phyloP scores from a whole-genome alignment of 2,888 invertebrate genomes.

The Stenoptilia bipunctidactyla region DNA sequence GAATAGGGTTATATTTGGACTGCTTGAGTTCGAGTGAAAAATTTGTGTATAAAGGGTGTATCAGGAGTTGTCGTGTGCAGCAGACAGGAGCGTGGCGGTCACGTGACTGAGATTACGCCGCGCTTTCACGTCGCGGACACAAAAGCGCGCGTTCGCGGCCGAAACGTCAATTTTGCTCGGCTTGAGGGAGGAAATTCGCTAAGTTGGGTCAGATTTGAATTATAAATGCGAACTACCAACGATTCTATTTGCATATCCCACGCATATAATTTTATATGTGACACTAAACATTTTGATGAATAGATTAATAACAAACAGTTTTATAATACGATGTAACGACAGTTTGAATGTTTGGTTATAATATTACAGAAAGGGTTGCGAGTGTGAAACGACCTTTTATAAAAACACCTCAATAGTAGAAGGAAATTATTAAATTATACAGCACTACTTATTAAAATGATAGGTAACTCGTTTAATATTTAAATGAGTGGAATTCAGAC shows the following conservation, averaged over 20 bases:
- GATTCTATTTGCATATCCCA: slow-evolving; percentile 67
- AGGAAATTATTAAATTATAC: no score
- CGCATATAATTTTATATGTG: slow-evolving; percentile 22
- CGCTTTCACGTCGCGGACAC: slow-evolving; percentile 59
- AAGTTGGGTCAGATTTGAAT: slow-evolving; percentile 65
- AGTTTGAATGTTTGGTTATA: background rate
- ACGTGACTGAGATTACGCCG: slow-evolving; percentile 62
- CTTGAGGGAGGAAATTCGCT: slow-evolving; percentile 57
- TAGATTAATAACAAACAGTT: background rate
- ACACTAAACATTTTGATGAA: slow-evolving; percentile 4
- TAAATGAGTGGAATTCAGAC: no score
- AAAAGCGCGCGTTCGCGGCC: slow-evolving; percentile 34
- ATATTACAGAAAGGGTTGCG: no score
- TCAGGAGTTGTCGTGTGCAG: slow-evolving; percentile 55
- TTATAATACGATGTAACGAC: background rate
- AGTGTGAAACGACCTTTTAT: no score
- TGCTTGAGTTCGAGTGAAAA: slow-evolving; percentile 14
- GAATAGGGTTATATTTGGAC: slow-evolving; percentile 26
- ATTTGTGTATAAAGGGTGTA: slow-evolving; percentile 30
- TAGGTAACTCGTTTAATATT: no score
- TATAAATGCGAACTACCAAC: slow-evolving; percentile 56
- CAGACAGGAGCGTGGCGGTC: slow-evolving; percentile 49
- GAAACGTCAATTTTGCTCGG: slow-evolving; percentile 59
- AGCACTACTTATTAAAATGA: no score
- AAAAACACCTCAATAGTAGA: no score